Conservation (phyloP, 2,113 vertebrate species). For the Brienomyrus brachyistius region DNA sequence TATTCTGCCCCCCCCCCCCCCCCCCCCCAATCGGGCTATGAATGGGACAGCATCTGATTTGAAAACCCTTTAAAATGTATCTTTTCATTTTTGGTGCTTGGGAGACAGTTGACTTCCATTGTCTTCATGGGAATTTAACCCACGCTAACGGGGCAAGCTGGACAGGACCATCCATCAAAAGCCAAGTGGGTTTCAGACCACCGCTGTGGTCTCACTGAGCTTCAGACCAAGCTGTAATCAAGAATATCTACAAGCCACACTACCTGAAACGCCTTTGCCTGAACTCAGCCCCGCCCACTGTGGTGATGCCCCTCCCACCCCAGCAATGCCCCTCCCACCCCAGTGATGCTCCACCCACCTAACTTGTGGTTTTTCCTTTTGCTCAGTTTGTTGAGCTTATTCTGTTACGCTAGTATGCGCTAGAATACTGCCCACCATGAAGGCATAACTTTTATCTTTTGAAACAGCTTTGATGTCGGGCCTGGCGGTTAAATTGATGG, state of each 20-base stretch:
- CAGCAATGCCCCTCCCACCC: neutral
- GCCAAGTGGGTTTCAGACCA: neutral
- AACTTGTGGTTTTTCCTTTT: neutral
- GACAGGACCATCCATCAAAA: neutral
- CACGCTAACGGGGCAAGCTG: neutral
- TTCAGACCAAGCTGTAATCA: neutral
- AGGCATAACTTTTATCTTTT: neutral
- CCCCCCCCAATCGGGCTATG: neutral
- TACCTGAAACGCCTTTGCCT: neutral
- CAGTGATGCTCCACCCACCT: neutral
- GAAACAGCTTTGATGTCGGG: neutral
- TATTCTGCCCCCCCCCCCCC: neutral
- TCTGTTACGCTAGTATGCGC: neutral
- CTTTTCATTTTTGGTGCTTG: conserved; percentile 1
- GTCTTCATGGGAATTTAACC: neutral
- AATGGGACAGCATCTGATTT: neutral
- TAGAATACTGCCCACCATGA: neutral
- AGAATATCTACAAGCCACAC: neutral
- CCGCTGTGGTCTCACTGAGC: neutral
- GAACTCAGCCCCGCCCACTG: neutral
- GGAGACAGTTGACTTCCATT: neutral
- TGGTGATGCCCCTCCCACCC: neutral
- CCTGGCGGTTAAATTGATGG: neutral
- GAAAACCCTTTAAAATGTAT: conserved; percentile 14
- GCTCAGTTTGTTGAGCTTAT: neutral